phyloP scores from a whole-genome alignment of 92 coral and sea anemone genomes.

The Phenganax subtilis region DNA sequence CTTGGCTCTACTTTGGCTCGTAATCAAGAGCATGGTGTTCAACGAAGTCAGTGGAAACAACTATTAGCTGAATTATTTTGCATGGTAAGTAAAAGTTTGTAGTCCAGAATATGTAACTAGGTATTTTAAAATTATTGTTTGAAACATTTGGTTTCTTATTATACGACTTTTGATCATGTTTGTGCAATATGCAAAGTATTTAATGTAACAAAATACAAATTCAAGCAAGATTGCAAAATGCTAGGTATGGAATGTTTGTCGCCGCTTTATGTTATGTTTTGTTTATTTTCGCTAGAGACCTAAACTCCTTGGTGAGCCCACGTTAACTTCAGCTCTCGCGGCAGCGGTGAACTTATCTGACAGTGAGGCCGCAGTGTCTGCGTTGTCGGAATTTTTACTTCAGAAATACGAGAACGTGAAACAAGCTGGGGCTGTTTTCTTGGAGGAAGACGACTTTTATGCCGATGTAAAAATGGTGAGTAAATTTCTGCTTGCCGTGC shows the following conservation, averaged over 20 bases:
- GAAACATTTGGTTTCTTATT: no score
- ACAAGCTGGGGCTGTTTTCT: constrained; percentile 61
- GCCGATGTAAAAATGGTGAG: constrained; percentile 72
- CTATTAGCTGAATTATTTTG: constrained; percentile 60
- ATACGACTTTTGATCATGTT: neutral
- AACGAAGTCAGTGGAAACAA: constrained; percentile 67
- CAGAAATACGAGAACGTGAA: constrained; percentile 46
- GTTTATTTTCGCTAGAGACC: constrained; percentile 54
- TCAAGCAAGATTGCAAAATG: no score
- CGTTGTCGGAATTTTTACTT: constrained; percentile 32
- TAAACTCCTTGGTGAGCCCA: constrained; percentile 62
- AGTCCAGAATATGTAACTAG: neutral
- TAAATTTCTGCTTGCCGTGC: neutral
- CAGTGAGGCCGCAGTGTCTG: constrained; percentile 45
- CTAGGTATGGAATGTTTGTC: no score
- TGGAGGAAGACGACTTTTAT: constrained; percentile 62
- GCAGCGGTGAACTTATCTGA: constrained; percentile 54
- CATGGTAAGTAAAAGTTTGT: constrained; percentile 43
- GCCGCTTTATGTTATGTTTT: neutral
- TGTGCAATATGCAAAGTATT: neutral
- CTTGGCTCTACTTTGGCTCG: constrained; percentile 65
- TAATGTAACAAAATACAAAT: no score
- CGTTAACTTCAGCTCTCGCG: constrained; percentile 62
- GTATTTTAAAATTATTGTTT: neutral
- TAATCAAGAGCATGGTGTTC: constrained; percentile 55